Base-by-base conservation (phyloP, 2,797 vertebrate species). In the Arrhamphus sclerolepis region DNA sequence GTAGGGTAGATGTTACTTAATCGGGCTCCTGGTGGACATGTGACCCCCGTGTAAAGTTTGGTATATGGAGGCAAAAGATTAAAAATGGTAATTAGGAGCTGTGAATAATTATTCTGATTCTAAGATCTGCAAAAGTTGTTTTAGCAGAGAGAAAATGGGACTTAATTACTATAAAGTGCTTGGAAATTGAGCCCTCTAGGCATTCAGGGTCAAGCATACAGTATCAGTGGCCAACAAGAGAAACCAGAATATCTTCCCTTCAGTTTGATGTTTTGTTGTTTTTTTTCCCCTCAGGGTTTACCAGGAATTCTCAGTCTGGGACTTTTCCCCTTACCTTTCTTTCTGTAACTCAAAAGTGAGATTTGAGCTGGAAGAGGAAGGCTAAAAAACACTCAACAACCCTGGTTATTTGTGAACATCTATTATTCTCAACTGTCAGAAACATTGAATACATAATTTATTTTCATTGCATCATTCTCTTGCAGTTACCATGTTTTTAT, bases 11-110 rank as follows among this genome's bases (percentile, higher is more conserved):
- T 26, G 48, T 70, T 63, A 67, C 60, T 7, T 16, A 20, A 44
- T 44, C 20, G 22, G 21, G 72, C 80, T 54, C 61, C 58, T 70
- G 64, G 83, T 83, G 39, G 31, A 65, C 75, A 78, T 58, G 56
- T 38, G 34, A 38, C 14, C 11, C 1, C 34, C 14, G 66, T 58
- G 58, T 62, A 66, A 66, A 65, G 40, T 68, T 57, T 11, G 58
- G 6, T 75, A 81, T 67, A 59, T 66, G 65, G 51, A 56, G 50
- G 14, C 2, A 66, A 46, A 28, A 50, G 53, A 69, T 77, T 55
- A 42, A 31, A 67, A 80, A 82, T 75, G 66, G 40, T 19, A 60
- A 58, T 56, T 56, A 67, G 54, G 47, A 58, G 56, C 26, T 0
- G 9, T 7, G 57, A 44, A 48, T 41, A 46, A 41, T 78, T 31